These are phyloP conservation scores for Epizoanthus scotinus DNA, from an alignment of 92 coral and sea anemone species.

Conservation along the genomic window DNA sequence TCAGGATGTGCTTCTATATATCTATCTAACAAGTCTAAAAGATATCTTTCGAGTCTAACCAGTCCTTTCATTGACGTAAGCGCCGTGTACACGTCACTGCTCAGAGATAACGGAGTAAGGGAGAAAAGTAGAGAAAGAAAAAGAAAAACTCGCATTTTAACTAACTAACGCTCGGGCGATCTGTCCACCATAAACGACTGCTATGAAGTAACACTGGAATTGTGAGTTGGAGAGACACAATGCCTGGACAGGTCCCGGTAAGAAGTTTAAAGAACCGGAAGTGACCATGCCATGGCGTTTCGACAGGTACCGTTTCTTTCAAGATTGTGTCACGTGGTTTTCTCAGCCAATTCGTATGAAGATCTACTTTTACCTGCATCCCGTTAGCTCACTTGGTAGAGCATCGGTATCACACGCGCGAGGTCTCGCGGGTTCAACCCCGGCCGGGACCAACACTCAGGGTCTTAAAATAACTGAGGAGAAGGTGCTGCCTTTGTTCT, in stretches of 20 bases:
- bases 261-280: conserved; percentile 25
- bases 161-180: not conserved
- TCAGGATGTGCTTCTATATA: conserved; percentile 53
- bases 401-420: too few species aligned
- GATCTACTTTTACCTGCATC: not conserved
- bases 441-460: too few species aligned
- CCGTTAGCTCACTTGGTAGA: too few species aligned
- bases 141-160: not conserved
- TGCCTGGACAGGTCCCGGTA: conserved; percentile 1
- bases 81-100: conserved; percentile 20
- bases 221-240: not conserved
- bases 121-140: conserved; percentile 6
- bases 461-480: too few species aligned
- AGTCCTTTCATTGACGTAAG: conserved; percentile 69
- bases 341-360: not conserved
- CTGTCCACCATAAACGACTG: not conserved
- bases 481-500: too few species aligned
- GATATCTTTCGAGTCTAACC: conserved; percentile 63
- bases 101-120: not conserved
- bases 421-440: too few species aligned
- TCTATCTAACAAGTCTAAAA: conserved; percentile 58
- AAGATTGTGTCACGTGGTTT: conserved; percentile 7
- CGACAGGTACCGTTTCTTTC: conserved; percentile 28
- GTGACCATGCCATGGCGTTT: not conserved
- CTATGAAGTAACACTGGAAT: not conserved